Percentiles rank a stretch among this genome's conserved stretches.
phyloP scores from a whole-genome alignment of 2,113 vertebrate genomes.

The Salvelinus namaycush region DNA sequence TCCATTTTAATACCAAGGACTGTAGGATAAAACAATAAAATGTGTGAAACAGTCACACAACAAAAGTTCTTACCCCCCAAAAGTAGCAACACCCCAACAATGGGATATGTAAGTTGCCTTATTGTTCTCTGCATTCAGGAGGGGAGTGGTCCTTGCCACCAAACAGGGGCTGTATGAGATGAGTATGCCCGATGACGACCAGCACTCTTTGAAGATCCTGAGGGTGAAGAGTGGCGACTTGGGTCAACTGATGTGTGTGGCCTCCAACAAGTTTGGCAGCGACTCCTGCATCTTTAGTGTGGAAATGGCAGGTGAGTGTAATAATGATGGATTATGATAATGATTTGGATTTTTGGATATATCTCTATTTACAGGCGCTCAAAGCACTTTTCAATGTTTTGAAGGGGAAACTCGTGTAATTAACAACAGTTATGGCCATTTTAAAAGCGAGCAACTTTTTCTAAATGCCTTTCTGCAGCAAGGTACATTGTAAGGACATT shows the following conservation, averaged over 20 bases:
- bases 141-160: conserved; percentile 73
- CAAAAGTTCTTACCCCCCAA: too few relatives aligned
- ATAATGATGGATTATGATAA: background rate
- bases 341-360: background rate
- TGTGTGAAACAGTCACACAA: too few relatives aligned
- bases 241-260: conserved; percentile 82
- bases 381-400: too few relatives aligned
- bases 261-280: conserved; percentile 84
- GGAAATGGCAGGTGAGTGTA: conserved; percentile 82
- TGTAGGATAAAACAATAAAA: too few relatives aligned
- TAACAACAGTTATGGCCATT: too few relatives aligned
- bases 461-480: too few relatives aligned
- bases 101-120: too few relatives aligned
- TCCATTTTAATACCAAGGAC: too few relatives aligned
- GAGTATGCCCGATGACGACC: conserved; percentile 89
- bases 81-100: too few relatives aligned
- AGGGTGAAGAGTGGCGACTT: conserved; percentile 75
- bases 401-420: too few relatives aligned
- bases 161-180: conserved; percentile 80
- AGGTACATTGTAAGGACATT: too few relatives aligned
- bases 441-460: too few relatives aligned
- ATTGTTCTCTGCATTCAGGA: conserved; percentile 63
- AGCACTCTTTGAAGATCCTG: conserved; percentile 85
- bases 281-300: conserved; percentile 82
- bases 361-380: background rate